Percentiles rank a stretch among this genome's conserved stretches.
phyloP scores from a whole-genome alignment of 2,797 vertebrate species.

The Natrix natrix region DNA sequence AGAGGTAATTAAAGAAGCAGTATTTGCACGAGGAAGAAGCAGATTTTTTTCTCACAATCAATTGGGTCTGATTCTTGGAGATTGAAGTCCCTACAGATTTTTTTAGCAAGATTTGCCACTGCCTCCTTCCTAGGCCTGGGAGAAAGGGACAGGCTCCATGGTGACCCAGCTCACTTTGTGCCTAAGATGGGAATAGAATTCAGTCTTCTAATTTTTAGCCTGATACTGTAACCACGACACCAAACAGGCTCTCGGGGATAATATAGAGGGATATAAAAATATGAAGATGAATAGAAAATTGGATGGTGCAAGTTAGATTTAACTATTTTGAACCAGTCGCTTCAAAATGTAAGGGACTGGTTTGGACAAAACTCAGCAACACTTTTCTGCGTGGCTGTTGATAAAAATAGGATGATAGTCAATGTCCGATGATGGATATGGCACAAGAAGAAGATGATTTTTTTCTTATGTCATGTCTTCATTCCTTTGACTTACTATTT shows the following conservation, averaged over 20 bases:
- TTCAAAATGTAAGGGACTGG: too few relatives aligned
- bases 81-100: neutral
- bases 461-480: neutral
- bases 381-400: too few relatives aligned
- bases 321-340: neutral
- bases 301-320: neutral
- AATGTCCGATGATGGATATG: too few relatives aligned
- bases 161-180: neutral
- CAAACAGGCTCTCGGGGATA: neutral
- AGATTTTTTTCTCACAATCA: neutral
- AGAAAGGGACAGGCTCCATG: neutral
- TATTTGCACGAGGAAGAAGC: neutral
- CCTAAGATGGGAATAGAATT: neutral
- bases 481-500: neutral
- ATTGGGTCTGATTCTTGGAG: neutral
- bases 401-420: too few relatives aligned
- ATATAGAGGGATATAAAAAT: neutral
- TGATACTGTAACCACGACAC: neutral
- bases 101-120: neutral
- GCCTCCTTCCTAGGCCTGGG: neutral
- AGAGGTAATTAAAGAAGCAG: neutral
- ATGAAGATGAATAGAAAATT: neutral
- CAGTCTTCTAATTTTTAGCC: neutral
- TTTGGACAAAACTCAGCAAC: too few relatives aligned
- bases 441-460: too few relatives aligned